Conservation (phyloP, 2,113 vertebrate species). For the Phalacrocorax pelagicus region DNA sequence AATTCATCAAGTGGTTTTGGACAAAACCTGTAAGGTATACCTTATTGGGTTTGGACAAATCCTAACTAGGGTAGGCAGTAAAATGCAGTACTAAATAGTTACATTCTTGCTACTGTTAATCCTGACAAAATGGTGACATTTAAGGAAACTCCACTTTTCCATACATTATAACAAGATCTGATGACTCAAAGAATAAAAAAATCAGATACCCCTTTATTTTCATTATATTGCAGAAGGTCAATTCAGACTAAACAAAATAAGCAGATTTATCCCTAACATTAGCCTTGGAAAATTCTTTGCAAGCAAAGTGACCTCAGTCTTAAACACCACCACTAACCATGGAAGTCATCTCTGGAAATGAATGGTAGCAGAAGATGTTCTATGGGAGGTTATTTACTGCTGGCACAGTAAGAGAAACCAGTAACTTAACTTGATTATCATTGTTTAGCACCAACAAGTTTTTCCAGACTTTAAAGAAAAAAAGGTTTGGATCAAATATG, state of each 20-base stretch:
- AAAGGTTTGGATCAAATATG: background rate
- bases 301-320: background rate
- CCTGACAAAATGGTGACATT: background rate
- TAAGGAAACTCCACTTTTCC: background rate
- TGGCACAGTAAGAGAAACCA: background rate
- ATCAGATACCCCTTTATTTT: background rate
- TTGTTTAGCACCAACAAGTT: background rate
- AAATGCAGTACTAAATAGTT: background rate
- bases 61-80: background rate
- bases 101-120: background rate
- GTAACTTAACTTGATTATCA: background rate
- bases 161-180: background rate
- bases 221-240: background rate
- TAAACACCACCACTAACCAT: background rate
- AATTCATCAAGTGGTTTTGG: background rate
- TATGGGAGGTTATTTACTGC: background rate
- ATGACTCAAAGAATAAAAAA: background rate
- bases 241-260: background rate
- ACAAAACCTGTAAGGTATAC: background rate
- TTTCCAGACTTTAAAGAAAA: background rate
- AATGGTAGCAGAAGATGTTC: background rate
- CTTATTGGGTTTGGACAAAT: background rate
- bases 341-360: background rate
- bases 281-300: background rate
- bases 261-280: background rate